A percentile compares a stretch with the other conserved stretches of the same genome.
phyloP scores from a whole-genome alignment of 2,888 invertebrate genomes.

The Julus scandinavius region DNA sequence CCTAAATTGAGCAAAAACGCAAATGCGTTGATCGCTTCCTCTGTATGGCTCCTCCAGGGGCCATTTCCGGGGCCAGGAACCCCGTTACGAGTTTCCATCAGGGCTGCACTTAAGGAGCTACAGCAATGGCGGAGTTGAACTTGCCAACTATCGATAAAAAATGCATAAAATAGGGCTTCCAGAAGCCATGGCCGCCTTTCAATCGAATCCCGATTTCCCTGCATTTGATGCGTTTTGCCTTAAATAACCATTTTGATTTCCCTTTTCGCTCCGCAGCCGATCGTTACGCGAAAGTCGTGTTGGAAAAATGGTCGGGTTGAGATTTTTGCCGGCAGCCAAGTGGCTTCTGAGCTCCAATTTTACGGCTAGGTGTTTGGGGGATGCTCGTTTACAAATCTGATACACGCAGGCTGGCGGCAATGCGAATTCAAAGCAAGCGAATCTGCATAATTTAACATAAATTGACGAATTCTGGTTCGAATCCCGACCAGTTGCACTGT shows the following conservation, averaged over 20 bases:
- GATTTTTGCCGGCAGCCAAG: slow-evolving; percentile 15
- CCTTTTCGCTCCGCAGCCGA: background rate
- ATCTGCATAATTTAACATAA: slow-evolving; percentile 18
- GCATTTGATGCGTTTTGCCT: background rate
- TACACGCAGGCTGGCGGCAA: slow-evolving; percentile 17
- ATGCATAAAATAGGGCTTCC: slow-evolving; percentile 19
- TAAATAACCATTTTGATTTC: slow-evolving; percentile 25
- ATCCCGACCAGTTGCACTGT: background rate
- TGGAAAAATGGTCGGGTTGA: slow-evolving; percentile 13
- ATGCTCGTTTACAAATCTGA: slow-evolving; percentile 32
- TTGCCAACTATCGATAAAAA: slow-evolving; percentile 31
- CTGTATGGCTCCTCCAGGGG: slow-evolving; percentile 25
- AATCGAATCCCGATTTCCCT: slow-evolving; percentile 8
- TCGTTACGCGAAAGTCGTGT: background rate
- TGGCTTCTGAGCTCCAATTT: background rate
- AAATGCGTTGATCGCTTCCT: slow-evolving; percentile 8
- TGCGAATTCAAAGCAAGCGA: background rate
- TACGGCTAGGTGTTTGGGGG: slow-evolving; percentile 12
- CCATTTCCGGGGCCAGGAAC: slow-evolving; percentile 38
- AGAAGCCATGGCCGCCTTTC: slow-evolving; percentile 13
- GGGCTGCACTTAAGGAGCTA: background rate
- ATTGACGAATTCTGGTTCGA: background rate
- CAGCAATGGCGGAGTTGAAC: background rate
- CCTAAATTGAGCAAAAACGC: slow-evolving; percentile 10
- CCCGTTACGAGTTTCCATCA: slow-evolving; percentile 24